Base-by-base conservation (phyloP, 2,113 vertebrate genomes). In the Rhea americana region DNA sequence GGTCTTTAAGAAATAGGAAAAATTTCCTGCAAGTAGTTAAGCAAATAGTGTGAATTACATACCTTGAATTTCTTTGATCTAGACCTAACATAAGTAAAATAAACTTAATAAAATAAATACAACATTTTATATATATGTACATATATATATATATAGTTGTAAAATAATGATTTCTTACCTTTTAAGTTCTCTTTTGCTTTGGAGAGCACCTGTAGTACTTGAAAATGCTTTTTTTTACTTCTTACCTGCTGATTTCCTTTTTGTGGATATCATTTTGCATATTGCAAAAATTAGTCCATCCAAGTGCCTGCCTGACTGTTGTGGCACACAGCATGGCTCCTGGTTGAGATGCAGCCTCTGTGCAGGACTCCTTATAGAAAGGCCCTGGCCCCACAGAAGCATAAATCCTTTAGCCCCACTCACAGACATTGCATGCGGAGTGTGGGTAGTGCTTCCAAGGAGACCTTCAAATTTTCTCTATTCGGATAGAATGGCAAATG, bases 401-500 rank as follows among this genome's bases (percentile, higher is more conserved):
- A 39, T 9, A 22, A 35, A 51, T 68, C 77, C 41, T 11, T 58
- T 32, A 63, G 17, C 3, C 22, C 20, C 25, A 3, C 11, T 47
- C 28, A 50, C 30, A 62, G 41, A 13, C 1, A 0, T 9, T 28
- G 32, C 3, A 20, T 5, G 3, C 16, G 24, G 18, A 3, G 1
- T n/a, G 22, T n/a, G 20, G 19, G 41, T 63, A 50, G 37, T 6
- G 11, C 37, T 87, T 67, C 51, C 25, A 50, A 41, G 24, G 35
- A 48, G 32, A 84, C 18, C 6, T 87, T 39, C 50, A 30, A 19
- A 35, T 55, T 26, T 80, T 30, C 25, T 7, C 45, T 30, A 21
- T 35, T 25, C 18, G 25, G 25, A 25, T 5, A 87, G 62, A 35
- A n/a, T 16, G 21, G 9, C 25, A n/a, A 3, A 43, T 56, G 30